phyloP scores from a whole-genome alignment of 2,113 vertebrate species.

The Lagenorhynchus albirostris region DNA sequence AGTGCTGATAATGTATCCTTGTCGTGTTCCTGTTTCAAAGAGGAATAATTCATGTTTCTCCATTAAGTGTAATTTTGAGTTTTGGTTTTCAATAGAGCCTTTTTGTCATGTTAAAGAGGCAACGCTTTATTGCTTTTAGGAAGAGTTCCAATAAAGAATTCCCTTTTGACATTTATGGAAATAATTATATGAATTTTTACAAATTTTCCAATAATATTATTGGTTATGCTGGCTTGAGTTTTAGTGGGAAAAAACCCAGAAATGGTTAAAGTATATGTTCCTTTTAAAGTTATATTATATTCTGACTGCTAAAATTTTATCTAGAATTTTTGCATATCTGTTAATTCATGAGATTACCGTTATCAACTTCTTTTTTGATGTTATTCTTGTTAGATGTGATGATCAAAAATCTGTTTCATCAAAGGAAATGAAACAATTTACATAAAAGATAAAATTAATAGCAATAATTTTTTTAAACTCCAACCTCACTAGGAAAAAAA shows the following conservation, averaged over 20 bases:
- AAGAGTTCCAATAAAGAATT: conserved; percentile 29
- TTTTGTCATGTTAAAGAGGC: conserved; percentile 60
- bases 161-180: conserved; percentile 20
- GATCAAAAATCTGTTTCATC: neutral
- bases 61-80: conserved; percentile 56
- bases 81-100: conserved; percentile 42
- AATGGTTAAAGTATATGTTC: neutral
- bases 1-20: neutral
- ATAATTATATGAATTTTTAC: conserved; percentile 24
- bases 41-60: conserved; percentile 55
- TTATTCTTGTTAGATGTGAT: neutral
- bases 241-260: neutral
- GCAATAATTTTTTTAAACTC: neutral
- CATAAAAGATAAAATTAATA: neutral
- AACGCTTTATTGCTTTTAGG: neutral
- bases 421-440: neutral
- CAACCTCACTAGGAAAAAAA: neutral
- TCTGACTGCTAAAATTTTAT: neutral
- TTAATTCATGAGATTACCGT: neutral
- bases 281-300: conserved; percentile 10
- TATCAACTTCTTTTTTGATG: neutral
- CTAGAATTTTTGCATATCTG: neutral
- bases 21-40: neutral
- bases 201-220: conserved; percentile 28
- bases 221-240: neutral